These are phyloP conservation scores for Zoroaster sp. DNA, from an alignment of 53 echinoderm and acorn worm genomes.

Conservation along the genomic window DNA sequence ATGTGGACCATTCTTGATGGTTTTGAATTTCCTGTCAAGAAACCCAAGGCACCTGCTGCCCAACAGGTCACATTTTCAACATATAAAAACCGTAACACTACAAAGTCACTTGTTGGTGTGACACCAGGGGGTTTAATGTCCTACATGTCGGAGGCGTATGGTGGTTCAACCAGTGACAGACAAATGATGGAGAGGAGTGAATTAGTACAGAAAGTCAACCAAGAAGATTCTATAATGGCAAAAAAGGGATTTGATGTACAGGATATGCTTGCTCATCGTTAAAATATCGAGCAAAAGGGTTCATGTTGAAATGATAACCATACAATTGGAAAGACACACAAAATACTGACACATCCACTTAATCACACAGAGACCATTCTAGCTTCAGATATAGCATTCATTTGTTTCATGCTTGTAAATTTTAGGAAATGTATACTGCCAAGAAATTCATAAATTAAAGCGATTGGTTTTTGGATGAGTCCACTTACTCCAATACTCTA, in stretches of 20 bases:
- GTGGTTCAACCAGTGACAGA: constrained; percentile 5
- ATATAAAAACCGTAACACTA: constrained; percentile 26
- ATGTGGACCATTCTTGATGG: constrained; percentile 8
- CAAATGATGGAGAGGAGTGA: constrained; percentile 1
- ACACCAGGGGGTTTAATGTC: neutral
- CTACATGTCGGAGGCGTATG: neutral
- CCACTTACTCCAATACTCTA: neutral
- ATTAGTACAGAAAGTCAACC: neutral
- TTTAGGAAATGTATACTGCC: neutral
- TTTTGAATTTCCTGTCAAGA: constrained; percentile 16
- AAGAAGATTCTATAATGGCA: neutral
- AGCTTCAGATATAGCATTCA: neutral
- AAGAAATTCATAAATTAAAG: neutral
- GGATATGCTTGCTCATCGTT: neutral
- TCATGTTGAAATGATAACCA: neutral
- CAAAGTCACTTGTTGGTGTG: neutral
- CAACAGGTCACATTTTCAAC: constrained; percentile 34
- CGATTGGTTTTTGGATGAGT: too few species aligned
- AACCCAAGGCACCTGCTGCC: constrained; percentile 25
- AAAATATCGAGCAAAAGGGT: constrained; percentile 1
- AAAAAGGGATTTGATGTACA: neutral
- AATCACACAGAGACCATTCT: constrained; percentile 7
- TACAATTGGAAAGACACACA: neutral
- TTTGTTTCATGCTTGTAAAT: constrained; percentile 15
- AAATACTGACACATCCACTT: constrained; percentile 7